Evolutionary conservation across 2,888 invertebrate species (phyloP), one percentile per base, ranked within the genome.

Genomic region (Andrena praecox): DNA sequence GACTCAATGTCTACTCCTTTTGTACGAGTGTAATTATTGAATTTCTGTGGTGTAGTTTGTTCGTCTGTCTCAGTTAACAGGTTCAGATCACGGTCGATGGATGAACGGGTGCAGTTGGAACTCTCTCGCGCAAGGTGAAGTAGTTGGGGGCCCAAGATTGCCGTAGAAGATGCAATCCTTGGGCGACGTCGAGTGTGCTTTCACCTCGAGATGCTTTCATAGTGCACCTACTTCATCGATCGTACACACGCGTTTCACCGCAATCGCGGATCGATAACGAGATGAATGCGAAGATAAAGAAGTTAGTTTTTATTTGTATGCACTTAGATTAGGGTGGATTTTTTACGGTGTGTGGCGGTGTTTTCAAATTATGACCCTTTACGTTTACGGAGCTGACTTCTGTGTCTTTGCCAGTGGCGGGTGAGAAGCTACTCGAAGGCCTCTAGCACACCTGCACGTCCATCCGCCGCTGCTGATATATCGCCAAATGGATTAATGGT

Each of bases 311-410:
- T 64, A 24, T 48, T 54, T 60, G 20, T 54, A 52, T 54, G 29
- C 42, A 52, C 50, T 52, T 80, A 70, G 42, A 70, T 80, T 80
- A 74, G 74, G 29, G 16, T 54, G n/a, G 33, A 69, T 72, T 79
- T 74, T 74, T 80, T 74, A 80, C 50, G 66, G 50, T 71, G 54
- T 82, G 63, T n/a, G 20, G 16, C n/a, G 59, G 35, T 77, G 27
- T 54, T 69, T 69, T 70, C 29, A 60, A 64, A 76, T 80, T 52
- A 29, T 62, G 70, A 81, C 70, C 70, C 35, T 42, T 80, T 73
- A 31, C 24, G 63, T 69, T 54, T 69, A 48, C 16, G n/a, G 35
- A 24, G 50, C 64, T 50, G 31, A 82, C 56, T 68, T 68, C 69
- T 73, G 0, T 71, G 48, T 63, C 72, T 81, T 75, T 63, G 56